Evolutionary conservation across 2,888 invertebrate genomes (phyloP).

Genomic region (Torymus aiolomorphi): DNA sequence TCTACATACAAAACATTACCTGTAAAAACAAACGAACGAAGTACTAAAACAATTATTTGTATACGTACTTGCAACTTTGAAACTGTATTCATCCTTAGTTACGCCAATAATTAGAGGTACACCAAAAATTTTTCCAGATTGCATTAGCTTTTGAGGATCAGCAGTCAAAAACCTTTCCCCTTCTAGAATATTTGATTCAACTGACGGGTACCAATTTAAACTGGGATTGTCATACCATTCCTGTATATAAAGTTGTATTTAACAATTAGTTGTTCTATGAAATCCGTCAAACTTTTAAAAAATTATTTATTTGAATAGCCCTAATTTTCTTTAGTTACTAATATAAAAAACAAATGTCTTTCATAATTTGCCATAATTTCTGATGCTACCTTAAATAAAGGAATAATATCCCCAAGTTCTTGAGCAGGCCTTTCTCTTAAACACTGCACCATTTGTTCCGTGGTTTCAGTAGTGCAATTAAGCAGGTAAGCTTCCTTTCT

Average conservation of each 20-base stretch:
- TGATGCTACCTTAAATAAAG: constrained; percentile 59
- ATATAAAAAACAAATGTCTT: too few species aligned
- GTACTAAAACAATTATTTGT: too few species aligned
- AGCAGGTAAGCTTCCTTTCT: constrained; percentile 80
- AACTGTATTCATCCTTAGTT: neutral
- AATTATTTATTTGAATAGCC: neutral
- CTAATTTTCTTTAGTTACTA: neutral
- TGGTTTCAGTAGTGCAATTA: constrained; percentile 78
- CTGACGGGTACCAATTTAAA: constrained; percentile 80
- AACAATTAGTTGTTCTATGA: neutral
- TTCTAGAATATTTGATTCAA: constrained; percentile 80
- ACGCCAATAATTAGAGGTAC: constrained; percentile 60
- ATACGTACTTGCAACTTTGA: neutral
- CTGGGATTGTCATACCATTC: constrained; percentile 75
- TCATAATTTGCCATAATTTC: too few species aligned
- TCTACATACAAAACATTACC: too few species aligned
- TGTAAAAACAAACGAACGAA: too few species aligned
- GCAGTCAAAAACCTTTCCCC: constrained; percentile 80
- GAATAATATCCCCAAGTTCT: constrained; percentile 58
- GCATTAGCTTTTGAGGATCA: constrained; percentile 78
- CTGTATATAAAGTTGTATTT: constrained; percentile 69
- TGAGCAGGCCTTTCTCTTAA: constrained; percentile 76
- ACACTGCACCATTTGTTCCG: constrained; percentile 79
- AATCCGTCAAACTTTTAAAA: neutral
- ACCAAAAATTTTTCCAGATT: too few species aligned